These are phyloP conservation scores for Petrolisthes cinctipes DNA, from an alignment of 2,888 invertebrate species.

Conservation along the genomic window DNA sequence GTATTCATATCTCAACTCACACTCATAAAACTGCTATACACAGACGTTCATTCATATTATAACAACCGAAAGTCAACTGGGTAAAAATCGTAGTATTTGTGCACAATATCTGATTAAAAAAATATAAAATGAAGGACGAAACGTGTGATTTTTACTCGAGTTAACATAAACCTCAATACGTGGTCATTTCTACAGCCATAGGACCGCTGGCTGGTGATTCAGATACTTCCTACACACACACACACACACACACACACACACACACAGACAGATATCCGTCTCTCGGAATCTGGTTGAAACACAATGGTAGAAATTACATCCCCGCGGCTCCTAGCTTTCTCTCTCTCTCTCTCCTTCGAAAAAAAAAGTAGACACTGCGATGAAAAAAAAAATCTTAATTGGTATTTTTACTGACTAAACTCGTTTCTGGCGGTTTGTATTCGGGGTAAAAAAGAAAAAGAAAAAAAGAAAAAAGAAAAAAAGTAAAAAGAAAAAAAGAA, in stretches of 20 bases:
- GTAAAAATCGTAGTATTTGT: too few relatives aligned
- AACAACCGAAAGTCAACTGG: too few relatives aligned
- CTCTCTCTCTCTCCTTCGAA: background rate
- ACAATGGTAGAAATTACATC: background rate
- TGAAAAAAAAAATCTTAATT: background rate
- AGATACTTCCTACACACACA: background rate
- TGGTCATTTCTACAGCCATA: background rate
- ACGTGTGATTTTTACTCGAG: background rate
- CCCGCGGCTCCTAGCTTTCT: constrained; percentile 21
- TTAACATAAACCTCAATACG: background rate
- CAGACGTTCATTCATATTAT: too few relatives aligned
- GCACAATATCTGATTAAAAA: too few relatives aligned
- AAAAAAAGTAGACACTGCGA: background rate
- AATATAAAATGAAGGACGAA: too few relatives aligned
- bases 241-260: background rate
- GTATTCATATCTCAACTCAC: too few relatives aligned
- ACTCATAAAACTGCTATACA: too few relatives aligned
- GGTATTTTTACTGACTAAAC: background rate
- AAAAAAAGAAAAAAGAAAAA: too few relatives aligned
- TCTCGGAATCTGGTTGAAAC: background rate
- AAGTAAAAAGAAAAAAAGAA: too few relatives aligned
- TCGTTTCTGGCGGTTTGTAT: background rate
- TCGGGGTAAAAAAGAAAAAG: background rate
- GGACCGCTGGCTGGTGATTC: background rate
- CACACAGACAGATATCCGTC: background rate